Evolutionary conservation across 2,797 vertebrate species (phyloP), one percentile per base, ranked within the genome.

Genomic region (Catamblyrhynchus diadema): DNA sequence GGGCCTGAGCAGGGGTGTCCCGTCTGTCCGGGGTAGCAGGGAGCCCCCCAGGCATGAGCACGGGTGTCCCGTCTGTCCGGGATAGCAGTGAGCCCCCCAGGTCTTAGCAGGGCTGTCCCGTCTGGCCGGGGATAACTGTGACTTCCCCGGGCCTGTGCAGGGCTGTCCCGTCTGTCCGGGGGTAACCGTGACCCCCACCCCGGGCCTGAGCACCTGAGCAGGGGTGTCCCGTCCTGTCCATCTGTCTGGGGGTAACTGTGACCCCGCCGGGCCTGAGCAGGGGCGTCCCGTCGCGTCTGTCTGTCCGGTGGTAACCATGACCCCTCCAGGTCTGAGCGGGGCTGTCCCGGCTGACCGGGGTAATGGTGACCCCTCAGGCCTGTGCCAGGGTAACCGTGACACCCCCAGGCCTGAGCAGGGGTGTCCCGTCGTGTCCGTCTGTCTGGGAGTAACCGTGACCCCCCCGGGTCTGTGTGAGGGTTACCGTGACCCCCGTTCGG

Each of bases 51-150:
- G 5, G 24, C 24, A 5, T 48, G 47, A 48, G 14, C 24, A 48
- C 24, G 24, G 24, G 14, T 5, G 47, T 25, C 47, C 23, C 10
- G 5, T 41, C 16, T 15, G 28, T 8, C 28, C 7, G 20, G 53
- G 21, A 9, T n/a, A 22, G 2, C 10, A 3, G n/a, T 35, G n/a
- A 25, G 8, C 12, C 14, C 54, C 22, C 14, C 14, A 4, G n/a
- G n/a, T 9, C 25, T 48, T 2, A 6, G 14, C 65, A 9, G 14
- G 19, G 33, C 0, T 17, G 65, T 37, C 44, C 24, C 24, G 6
- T 60, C 54, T 56, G 54, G 9, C 53, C 32, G 20, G 51, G 39
- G 28, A 7, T 32, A 32, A 8, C 60, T 9, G 20, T 32, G 60
- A 16, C 20, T 2, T 5, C 15, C 6, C 8, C 30, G 1, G 22